Percentiles rank a stretch among this genome's conserved stretches.
These are phyloP conservation scores for Callyntrura guangdongensis DNA, from an alignment of 2,888 invertebrate species.

Conservation along the genomic window DNA sequence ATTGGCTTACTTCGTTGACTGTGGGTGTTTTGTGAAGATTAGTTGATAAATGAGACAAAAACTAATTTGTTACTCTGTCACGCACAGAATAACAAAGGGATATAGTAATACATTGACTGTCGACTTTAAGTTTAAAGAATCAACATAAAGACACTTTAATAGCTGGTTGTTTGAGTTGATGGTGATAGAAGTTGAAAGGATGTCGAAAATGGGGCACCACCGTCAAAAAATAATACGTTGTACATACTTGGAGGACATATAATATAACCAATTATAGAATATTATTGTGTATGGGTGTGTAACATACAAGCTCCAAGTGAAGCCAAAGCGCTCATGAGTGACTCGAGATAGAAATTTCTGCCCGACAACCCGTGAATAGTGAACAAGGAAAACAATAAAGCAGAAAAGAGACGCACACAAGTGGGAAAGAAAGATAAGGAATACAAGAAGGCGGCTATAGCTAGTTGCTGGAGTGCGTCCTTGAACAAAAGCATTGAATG, in stretches of 20 bases:
- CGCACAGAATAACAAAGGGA: neutral
- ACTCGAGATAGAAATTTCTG: no score
- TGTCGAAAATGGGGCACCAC: neutral
- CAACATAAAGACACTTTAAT: neutral
- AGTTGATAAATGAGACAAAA: constrained; percentile 27
- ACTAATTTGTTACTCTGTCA: constrained; percentile 55
- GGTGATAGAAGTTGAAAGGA: neutral
- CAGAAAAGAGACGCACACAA: constrained; percentile 1
- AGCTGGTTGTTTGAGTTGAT: neutral
- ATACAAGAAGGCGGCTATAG: neutral
- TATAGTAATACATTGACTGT: neutral
- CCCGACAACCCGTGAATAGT: neutral
- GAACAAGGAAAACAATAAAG: constrained; percentile 16
- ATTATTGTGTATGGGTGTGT: neutral
- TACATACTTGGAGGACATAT: neutral
- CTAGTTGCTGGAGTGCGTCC: neutral
- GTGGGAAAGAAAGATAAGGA: constrained; percentile 24
- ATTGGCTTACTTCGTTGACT: neutral
- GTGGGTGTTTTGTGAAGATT: neutral
- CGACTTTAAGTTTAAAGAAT: neutral
- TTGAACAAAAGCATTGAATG: constrained; percentile 2
- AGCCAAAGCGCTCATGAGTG: neutral
- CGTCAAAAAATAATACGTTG: no score
- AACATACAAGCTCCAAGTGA: neutral
- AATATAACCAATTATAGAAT: neutral